A percentile compares a stretch with the other conserved stretches of the same genome.
These are phyloP conservation scores for Gracilinanus agilis DNA, from an alignment of 2,113 vertebrate species.

Conservation along the genomic window DNA sequence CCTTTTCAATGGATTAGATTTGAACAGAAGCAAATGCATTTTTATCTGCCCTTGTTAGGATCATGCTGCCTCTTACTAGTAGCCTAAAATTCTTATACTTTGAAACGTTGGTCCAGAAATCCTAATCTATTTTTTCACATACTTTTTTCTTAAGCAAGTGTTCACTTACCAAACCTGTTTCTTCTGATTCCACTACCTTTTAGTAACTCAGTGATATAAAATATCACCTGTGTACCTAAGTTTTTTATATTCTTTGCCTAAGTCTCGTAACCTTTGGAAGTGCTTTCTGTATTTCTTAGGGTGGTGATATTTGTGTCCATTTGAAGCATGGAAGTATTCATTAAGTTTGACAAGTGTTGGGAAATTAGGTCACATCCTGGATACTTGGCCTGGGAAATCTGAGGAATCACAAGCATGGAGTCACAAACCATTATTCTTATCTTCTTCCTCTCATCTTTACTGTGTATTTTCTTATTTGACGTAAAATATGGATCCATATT, in stretches of 20 bases:
- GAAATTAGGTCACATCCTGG: neutral
- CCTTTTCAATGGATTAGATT: neutral
- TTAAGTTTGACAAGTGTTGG: neutral
- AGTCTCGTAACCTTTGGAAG: neutral
- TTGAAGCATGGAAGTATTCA: neutral
- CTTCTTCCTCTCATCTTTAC: neutral
- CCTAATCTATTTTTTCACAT: neutral
- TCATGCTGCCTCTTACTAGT: neutral
- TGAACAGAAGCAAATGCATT: neutral
- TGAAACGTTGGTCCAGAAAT: neutral
- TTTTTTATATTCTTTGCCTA: neutral
- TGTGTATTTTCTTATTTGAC: neutral
- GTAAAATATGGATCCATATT: neutral
- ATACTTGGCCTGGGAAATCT: neutral
- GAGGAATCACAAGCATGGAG: neutral
- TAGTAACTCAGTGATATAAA: neutral
- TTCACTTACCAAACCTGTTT: neutral
- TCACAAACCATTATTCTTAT: neutral
- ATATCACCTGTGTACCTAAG: neutral
- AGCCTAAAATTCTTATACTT: neutral
- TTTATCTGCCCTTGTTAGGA: neutral
- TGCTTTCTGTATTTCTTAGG: neutral
- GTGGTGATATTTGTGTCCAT: neutral
- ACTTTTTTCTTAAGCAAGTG: neutral
- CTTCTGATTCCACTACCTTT: neutral